Evolutionary conservation across 2,888 invertebrate species (phyloP).

Genomic region (Ennomos quercinarius): DNA sequence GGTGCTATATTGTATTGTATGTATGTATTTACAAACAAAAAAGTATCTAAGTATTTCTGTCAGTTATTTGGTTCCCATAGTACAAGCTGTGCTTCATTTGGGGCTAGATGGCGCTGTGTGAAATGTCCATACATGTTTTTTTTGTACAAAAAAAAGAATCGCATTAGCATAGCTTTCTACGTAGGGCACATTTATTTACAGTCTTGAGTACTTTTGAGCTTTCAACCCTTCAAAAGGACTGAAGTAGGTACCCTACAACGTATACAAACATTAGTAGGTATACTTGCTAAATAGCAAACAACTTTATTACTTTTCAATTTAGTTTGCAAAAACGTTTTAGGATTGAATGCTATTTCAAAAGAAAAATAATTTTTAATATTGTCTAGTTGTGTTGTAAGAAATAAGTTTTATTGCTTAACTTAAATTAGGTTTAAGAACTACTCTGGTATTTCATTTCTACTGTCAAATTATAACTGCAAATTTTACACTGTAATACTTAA

Average conservation of each 20-base stretch:
- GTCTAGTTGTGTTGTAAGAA: background rate
- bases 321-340: constrained; percentile 16
- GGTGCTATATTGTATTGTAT: no score
- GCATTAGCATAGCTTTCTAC: background rate
- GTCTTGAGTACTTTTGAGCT: constrained; percentile 1
- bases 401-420: constrained; percentile 4
- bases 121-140: no score
- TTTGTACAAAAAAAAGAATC: background rate
- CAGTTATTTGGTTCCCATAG: no score
- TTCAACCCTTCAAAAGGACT: constrained; percentile 5
- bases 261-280: background rate
- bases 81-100: no score
- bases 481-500: background rate
- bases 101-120: no score
- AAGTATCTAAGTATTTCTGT: no score
- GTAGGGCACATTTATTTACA: background rate
- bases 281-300: constrained; percentile 24
- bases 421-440: constrained; percentile 3
- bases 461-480: constrained; percentile 1
- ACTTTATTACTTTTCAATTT: constrained; percentile 25
- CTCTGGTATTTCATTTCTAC: background rate
- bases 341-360: constrained; percentile 7
- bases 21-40: no score
- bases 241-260: constrained; percentile 1
- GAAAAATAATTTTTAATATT: background rate